These are phyloP conservation scores for Potamarius usumacintae DNA, from an alignment of 2,113 vertebrate species.

Conservation along the genomic window DNA sequence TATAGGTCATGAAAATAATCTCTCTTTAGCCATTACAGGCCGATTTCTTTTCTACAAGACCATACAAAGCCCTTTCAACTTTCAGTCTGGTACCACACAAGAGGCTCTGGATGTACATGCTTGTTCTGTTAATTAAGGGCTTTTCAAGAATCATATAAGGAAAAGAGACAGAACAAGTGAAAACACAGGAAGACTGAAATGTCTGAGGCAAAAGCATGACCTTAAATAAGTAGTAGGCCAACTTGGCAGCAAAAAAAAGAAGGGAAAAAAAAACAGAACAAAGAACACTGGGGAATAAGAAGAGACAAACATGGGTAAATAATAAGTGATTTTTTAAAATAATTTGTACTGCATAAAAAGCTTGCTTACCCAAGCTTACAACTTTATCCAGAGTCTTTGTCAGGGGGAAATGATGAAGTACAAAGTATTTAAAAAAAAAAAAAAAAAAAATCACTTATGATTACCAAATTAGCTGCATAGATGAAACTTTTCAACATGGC, in stretches of 20 bases:
- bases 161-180: not conserved
- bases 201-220: not conserved
- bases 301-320: not conserved
- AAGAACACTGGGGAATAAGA: not conserved
- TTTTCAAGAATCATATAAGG: not conserved
- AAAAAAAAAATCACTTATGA: no score
- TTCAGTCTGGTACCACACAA: not conserved
- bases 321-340: no score
- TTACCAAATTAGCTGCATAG: no score
- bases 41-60: slow-evolving; percentile 24
- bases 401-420: no score
- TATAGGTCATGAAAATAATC: slow-evolving; percentile 47
- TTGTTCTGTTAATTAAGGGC: not conserved
- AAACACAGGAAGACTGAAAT: not conserved
- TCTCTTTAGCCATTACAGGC: slow-evolving; percentile 40
- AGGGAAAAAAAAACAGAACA: not conserved
- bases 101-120: not conserved
- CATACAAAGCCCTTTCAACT: slow-evolving; percentile 21
- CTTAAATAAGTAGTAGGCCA: not conserved
- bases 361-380: no score
- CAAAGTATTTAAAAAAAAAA: no score
- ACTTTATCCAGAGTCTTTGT: no score
- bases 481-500: no score
- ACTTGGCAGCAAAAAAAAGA: not conserved
- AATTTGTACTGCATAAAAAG: no score